Conservation (phyloP, 2,113 vertebrate species). For the Mesembrinibis cayennensis region DNA sequence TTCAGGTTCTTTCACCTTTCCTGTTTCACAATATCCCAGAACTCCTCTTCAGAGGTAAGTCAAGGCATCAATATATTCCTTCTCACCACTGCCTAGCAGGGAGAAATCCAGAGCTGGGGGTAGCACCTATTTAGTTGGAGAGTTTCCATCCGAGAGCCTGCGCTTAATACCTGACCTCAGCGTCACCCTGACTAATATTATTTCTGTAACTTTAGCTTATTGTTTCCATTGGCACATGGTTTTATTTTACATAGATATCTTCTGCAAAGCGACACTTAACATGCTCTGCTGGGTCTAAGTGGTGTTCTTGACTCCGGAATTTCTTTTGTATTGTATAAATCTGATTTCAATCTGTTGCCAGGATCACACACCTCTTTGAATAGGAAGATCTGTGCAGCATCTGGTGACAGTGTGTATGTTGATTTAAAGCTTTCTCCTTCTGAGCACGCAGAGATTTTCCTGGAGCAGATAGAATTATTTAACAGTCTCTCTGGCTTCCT, state of each 20-base stretch:
- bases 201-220: not conserved
- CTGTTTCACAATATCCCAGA: not conserved
- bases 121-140: not conserved
- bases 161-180: not conserved
- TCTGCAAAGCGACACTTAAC: not conserved
- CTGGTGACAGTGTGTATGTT: not conserved
- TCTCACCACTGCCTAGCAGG: not conserved
- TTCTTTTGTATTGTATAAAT: not conserved
- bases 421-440: conserved; percentile 31
- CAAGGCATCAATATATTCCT: not conserved
- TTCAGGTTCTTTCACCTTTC: not conserved
- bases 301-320: not conserved
- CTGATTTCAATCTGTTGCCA: not conserved
- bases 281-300: not conserved
- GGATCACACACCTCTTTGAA: conserved; percentile 6
- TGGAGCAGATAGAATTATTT: conserved; percentile 16
- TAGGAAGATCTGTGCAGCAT: conserved; percentile 8
- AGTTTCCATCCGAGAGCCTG: not conserved
- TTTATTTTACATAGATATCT: not conserved
- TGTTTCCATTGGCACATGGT: not conserved
- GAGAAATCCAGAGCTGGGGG: not conserved
- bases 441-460: not conserved
- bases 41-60: not conserved
- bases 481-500: not conserved
- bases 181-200: not conserved